phyloP scores from a whole-genome alignment of 1,140 invertebrate genomes.

The Bilobella aurantiaca region DNA sequence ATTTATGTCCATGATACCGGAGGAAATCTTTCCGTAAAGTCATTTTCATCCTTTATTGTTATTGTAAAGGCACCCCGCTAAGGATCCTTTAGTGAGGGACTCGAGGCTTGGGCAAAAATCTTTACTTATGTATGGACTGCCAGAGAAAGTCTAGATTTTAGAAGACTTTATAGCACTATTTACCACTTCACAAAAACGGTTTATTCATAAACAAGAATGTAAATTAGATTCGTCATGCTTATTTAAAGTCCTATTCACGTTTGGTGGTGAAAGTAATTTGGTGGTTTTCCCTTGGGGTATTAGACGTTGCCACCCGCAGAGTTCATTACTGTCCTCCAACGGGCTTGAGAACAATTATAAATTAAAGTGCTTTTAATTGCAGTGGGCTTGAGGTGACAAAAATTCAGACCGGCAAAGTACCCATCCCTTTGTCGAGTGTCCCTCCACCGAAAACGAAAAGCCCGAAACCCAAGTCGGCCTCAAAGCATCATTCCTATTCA shows the following conservation, averaged over 20 bases:
- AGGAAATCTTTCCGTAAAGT: neutral
- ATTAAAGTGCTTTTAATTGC: neutral
- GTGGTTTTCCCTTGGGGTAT: no score
- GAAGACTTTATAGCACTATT: neutral
- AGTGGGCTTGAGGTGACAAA: slow-evolving; percentile 21
- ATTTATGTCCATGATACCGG: neutral
- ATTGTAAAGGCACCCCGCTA: neutral
- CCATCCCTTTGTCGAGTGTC: no score
- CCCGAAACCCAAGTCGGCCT: slow-evolving; percentile 30
- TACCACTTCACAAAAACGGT: neutral
- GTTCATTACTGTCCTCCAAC: no score
- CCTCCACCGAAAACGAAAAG: slow-evolving; percentile 36
- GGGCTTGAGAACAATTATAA: no score
- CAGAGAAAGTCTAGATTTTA: neutral
- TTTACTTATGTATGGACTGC: neutral
- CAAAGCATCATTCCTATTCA: slow-evolving; percentile 11
- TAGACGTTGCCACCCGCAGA: no score
- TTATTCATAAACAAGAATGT: slow-evolving; percentile 3
- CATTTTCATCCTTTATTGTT: neutral
- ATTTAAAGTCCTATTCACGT: neutral
- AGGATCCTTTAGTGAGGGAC: neutral
- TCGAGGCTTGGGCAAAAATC: neutral
- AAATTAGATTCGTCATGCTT: slow-evolving; percentile 6
- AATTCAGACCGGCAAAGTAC: no score
- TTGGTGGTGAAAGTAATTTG: no score